These are phyloP conservation scores for Crotophaga sulcirostris DNA, from an alignment of 2,113 vertebrate species.

Conservation along the genomic window DNA sequence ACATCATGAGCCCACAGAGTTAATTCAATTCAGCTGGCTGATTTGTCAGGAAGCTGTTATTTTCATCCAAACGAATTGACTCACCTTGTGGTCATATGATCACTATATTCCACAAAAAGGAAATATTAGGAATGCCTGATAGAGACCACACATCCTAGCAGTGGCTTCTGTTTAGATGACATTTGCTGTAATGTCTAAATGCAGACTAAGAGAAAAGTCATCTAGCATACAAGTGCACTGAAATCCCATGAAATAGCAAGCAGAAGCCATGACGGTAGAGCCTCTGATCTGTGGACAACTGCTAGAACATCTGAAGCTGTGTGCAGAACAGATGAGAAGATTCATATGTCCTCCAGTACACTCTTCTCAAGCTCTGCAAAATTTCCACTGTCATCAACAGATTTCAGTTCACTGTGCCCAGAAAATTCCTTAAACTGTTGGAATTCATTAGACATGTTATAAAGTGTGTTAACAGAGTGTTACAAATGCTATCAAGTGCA, in stretches of 20 bases:
- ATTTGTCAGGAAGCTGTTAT: background rate
- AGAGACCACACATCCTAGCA: accelerated
- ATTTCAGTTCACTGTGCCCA: background rate
- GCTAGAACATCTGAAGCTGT: background rate
- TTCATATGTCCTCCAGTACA: constrained; percentile 10
- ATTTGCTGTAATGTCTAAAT: background rate
- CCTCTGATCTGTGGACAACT: background rate
- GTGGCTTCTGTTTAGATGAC: background rate
- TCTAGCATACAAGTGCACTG: background rate
- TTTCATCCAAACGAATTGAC: background rate
- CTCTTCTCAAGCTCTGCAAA: background rate
- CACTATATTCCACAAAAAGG: background rate
- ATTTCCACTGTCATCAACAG: constrained; percentile 2
- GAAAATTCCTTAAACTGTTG: constrained; percentile 31
- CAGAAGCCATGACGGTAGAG: background rate
- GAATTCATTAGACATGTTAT: constrained; percentile 3
- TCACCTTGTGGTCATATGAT: background rate
- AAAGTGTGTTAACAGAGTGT: background rate
- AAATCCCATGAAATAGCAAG: background rate
- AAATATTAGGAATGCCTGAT: background rate
- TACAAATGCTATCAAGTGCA: background rate
- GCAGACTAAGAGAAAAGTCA: background rate
- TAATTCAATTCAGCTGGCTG: background rate
- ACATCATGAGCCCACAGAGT: background rate
- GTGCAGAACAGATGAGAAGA: constrained; percentile 11